Evolutionary conservation across 2,888 invertebrate species (phyloP), one percentile per base, ranked within the genome.

Genomic region (Drosophila niveifrons): DNA sequence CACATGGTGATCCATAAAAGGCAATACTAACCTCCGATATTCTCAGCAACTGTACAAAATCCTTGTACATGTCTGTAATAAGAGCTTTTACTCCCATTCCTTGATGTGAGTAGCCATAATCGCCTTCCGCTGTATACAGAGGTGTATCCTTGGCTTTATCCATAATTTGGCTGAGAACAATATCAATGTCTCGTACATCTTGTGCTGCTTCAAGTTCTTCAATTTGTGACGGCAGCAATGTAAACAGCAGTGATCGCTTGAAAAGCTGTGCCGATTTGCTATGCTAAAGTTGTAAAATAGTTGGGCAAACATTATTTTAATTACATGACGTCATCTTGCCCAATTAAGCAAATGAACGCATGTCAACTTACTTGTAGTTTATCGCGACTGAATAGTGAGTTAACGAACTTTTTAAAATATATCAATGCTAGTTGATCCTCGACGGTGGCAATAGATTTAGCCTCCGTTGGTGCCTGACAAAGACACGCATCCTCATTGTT

Each of bases 111-210:
- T 80, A 66, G n/a, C 43, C 58, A 61, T 65, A 74, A 2, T 66
- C 58, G 11, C 47, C 48, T 3, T 9, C 23, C 11, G 55, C n/a
- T 10, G 59, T 58, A 36, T 36, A 47, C 46, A 75, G 56, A 28
- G 74, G 72, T 8, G 71, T 57, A 15, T 65, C 65, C 31, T 66
- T 75, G 2, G 79, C 71, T 13, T 75, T 74, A 1, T 72, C 62
- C 4, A 91, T 58, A 72, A 91, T 80, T 66, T 88, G 77, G 2
- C 64, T 75, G 17, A 91, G 65, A 43, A 91, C 39, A 31, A 75
- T 76, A 66, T 91, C 92, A 53, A 91, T 69, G 73, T 91, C 91
- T 15, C 92, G 87, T 9, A 86, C 86, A 78, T 91, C 91, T 43
- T 74, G 18, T 11, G 84, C 63, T 7, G 55, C 13, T 39, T 90